Conservation (phyloP, 2,113 vertebrate genomes). For the Felis chaus region DNA sequence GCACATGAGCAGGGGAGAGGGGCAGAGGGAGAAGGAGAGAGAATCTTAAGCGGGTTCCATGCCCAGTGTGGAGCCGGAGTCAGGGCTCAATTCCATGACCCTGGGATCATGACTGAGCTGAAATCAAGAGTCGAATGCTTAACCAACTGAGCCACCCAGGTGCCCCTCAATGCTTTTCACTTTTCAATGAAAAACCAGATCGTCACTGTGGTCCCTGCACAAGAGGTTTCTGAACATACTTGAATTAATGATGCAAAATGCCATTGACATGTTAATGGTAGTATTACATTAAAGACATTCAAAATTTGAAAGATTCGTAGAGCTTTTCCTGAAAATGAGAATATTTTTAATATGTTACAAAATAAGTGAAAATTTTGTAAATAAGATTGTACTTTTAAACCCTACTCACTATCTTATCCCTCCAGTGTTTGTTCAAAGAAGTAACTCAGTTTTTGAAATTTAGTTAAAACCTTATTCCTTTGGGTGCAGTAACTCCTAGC, state of each 20-base stretch:
- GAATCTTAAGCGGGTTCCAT: no score
- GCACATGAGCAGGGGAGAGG: no score
- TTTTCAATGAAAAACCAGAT: background rate
- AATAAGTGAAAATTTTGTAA: conserved; percentile 1
- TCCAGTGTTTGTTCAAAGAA: conserved; percentile 10
- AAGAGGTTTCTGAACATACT: background rate
- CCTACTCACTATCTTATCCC: background rate
- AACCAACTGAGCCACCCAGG: no score
- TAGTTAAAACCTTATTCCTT: background rate
- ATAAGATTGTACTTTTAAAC: conserved; percentile 17
- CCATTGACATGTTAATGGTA: background rate
- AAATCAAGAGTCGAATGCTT: no score
- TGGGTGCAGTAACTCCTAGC: background rate
- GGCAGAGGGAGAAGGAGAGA: no score
- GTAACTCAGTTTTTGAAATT: conserved; percentile 21
- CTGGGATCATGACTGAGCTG: no score
- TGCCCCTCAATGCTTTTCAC: background rate
- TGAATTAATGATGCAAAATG: background rate
- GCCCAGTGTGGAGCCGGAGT: no score
- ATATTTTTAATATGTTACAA: background rate
- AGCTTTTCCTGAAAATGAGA: background rate
- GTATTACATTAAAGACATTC: background rate
- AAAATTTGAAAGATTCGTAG: background rate
- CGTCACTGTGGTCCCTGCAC: background rate
- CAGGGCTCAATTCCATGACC: no score